Percentiles rank a stretch among this genome's conserved stretches.
phyloP scores from a whole-genome alignment of 2,797 vertebrate genomes.

The Myoxocephalus aenaeus region DNA sequence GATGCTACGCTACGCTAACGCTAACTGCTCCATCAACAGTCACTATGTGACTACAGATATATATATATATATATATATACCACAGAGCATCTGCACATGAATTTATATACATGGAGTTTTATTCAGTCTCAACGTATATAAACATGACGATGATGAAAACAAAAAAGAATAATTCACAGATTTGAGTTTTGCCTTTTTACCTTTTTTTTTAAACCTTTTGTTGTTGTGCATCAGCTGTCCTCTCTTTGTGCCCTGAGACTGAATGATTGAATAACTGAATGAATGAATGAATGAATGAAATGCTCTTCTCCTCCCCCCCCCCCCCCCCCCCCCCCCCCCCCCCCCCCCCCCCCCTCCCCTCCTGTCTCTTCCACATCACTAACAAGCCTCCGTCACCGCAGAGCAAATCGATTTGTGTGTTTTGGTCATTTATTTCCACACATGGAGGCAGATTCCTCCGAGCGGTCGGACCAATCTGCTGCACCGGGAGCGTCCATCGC shows the following conservation, averaged over 20 bases:
- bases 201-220: neutral
- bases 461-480: conserved; percentile 81
- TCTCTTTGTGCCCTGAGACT: conserved; percentile 16
- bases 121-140: too few relatives aligned
- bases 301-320: neutral
- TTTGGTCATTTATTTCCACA: conserved; percentile 53
- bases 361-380: conserved; percentile 43
- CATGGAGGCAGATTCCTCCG: conserved; percentile 75
- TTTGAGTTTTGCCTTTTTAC: too few relatives aligned
- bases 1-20: too few relatives aligned
- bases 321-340: neutral
- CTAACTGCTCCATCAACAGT: too few relatives aligned
- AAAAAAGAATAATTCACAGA: too few relatives aligned
- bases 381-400: conserved; percentile 47
- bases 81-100: too few relatives aligned
- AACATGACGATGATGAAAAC: too few relatives aligned
- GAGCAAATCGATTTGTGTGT: conserved; percentile 71
- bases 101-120: too few relatives aligned
- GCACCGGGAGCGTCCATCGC: conserved; percentile 70
- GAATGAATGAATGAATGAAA: conserved; percentile 38
- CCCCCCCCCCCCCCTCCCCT: neutral
- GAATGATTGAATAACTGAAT: conserved; percentile 34
- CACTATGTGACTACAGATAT: too few relatives aligned
- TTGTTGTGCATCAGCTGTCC: neutral
- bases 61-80: too few relatives aligned